These are phyloP conservation scores for Urocyon cinereoargenteus DNA, from an alignment of 2,797 vertebrate species.

Conservation along the genomic window DNA sequence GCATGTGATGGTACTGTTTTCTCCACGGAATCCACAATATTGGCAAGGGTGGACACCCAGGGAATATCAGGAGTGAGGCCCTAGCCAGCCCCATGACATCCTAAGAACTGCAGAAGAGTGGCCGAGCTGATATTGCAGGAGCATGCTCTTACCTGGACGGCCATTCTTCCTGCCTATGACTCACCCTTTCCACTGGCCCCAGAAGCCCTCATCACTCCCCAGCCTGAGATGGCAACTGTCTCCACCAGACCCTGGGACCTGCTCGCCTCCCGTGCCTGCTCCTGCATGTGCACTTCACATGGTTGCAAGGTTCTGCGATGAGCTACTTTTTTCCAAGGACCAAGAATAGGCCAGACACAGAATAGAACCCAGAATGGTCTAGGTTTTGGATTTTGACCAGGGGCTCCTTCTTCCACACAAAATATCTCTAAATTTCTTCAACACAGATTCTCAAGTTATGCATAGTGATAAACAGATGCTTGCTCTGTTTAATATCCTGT, in stretches of 20 bases:
- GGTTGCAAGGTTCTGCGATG: accelerated
- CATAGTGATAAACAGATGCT: neutral
- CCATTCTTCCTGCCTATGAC: neutral
- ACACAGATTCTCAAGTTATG: neutral
- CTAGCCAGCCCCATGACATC: neutral
- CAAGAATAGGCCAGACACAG: neutral
- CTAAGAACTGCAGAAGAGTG: neutral
- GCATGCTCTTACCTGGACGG: accelerated
- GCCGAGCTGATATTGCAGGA: neutral
- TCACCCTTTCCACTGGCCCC: neutral
- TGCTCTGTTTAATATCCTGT: neutral
- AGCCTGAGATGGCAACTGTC: neutral
- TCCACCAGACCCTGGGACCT: neutral
- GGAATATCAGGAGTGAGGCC: neutral
- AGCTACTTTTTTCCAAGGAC: neutral
- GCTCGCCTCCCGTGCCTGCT: too few species aligned
- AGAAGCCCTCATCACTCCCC: neutral
- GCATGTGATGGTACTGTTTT: neutral
- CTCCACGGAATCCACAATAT: accelerated
- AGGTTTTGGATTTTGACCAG: neutral
- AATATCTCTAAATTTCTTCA: neutral
- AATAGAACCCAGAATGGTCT: neutral
- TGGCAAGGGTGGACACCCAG: neutral
- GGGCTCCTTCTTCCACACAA: neutral
- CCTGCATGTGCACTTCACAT: neutral